Conservation (phyloP, 2,113 vertebrate species). For the Laticauda colubrina region DNA sequence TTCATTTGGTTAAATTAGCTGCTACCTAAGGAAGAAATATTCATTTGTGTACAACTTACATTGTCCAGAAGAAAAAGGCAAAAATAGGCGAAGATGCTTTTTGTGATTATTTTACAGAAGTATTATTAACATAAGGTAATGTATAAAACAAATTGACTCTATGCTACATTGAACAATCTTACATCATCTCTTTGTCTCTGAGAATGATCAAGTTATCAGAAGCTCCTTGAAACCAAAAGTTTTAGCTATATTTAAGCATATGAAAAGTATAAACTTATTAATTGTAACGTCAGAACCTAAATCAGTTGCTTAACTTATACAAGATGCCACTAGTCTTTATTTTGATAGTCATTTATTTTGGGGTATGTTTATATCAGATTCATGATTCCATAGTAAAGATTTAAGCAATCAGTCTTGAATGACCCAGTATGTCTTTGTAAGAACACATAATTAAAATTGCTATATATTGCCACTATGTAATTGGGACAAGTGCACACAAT, state of each 20-base stretch:
- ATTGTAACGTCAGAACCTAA: not conserved
- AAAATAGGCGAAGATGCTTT: not conserved
- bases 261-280: not conserved
- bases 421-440: not conserved
- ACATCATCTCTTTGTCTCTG: not conserved
- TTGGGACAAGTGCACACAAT: not conserved
- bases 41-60: not conserved
- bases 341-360: not conserved
- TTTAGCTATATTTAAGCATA: not conserved
- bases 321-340: not conserved
- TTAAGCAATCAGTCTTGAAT: not conserved
- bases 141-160: not conserved
- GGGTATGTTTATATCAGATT: not conserved
- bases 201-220: not conserved
- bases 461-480: slow-evolving; percentile 2
- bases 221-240: not conserved
- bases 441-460: not conserved
- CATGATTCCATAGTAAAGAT: not conserved
- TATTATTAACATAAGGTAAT: not conserved
- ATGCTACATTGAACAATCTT: not conserved
- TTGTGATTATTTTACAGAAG: not conserved
- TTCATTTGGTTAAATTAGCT: not conserved
- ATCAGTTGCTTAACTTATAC: not conserved
- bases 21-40: not conserved
- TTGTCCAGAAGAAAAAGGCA: not conserved